Conservation (phyloP, 2,797 vertebrate genomes). For the Podarcis siculus region DNA sequence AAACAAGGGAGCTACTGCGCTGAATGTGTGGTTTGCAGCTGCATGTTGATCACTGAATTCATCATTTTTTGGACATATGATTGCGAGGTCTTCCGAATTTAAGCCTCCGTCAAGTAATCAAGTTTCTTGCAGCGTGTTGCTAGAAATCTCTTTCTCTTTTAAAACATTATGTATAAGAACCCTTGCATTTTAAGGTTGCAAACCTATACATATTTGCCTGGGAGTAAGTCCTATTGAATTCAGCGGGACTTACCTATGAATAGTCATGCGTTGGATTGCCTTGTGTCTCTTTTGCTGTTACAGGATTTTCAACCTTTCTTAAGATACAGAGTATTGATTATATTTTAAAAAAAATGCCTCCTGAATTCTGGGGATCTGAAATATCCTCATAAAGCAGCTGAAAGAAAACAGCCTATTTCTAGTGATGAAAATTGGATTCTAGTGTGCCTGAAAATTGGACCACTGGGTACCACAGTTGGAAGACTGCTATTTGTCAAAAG, state of each 20-base stretch:
- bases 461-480: not conserved
- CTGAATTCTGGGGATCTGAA: not conserved
- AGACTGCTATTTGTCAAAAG: not conserved
- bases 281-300: not conserved
- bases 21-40: not conserved
- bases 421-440: not conserved
- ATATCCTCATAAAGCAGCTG: not conserved
- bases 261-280: not conserved
- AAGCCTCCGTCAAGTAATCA: not conserved
- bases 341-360: too few relatives aligned
- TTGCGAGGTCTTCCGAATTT: not conserved
- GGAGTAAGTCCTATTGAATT: not conserved
- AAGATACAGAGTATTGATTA: too few relatives aligned
- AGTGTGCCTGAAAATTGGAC: not conserved
- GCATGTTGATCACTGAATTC: not conserved
- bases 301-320: not conserved
- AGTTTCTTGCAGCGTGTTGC: not conserved
- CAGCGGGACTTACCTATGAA: not conserved
- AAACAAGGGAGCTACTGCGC: slow-evolving; percentile 19
- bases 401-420: not conserved
- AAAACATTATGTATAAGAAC: not conserved
- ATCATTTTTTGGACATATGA: not conserved
- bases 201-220: not conserved
- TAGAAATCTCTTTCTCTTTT: not conserved
- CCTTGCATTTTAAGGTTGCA: not conserved